phyloP scores from a whole-genome alignment of 2,888 invertebrate genomes.

The Hydriomena furcata region DNA sequence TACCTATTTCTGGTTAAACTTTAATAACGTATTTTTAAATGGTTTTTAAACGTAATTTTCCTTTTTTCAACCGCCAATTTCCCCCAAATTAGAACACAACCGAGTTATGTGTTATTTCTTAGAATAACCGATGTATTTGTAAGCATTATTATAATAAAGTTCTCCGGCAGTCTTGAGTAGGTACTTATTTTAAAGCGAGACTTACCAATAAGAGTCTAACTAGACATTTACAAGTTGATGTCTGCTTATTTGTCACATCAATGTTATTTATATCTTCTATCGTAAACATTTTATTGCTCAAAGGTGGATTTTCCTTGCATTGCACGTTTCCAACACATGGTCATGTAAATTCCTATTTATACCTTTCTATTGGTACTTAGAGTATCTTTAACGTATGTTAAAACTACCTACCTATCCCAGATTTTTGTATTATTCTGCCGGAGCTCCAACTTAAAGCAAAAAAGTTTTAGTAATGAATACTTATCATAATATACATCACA shows the following conservation, averaged over 20 bases:
- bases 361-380: conserved; percentile 32
- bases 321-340: conserved; percentile 49
- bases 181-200: conserved; percentile 30
- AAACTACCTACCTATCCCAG: too few relatives aligned
- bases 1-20: conserved; percentile 11
- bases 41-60: background rate
- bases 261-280: conserved; percentile 64
- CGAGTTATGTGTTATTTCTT: background rate
- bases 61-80: background rate
- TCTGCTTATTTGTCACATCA: conserved; percentile 59
- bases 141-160: background rate
- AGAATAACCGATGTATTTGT: background rate
- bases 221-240: conserved; percentile 44
- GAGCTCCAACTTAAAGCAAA: too few relatives aligned
- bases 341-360: conserved; percentile 49
- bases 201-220: conserved; percentile 32
- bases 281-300: conserved; percentile 67
- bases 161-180: conserved; percentile 13
- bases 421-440: too few relatives aligned
- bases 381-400: conserved; percentile 14
- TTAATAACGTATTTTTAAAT: background rate
- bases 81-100: too few relatives aligned
- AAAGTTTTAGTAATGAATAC: too few relatives aligned
- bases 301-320: conserved; percentile 50
- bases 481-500: too few relatives aligned